Evolutionary conservation across 2,888 invertebrate species (phyloP).

Genomic region (Deroplatys truncata): DNA sequence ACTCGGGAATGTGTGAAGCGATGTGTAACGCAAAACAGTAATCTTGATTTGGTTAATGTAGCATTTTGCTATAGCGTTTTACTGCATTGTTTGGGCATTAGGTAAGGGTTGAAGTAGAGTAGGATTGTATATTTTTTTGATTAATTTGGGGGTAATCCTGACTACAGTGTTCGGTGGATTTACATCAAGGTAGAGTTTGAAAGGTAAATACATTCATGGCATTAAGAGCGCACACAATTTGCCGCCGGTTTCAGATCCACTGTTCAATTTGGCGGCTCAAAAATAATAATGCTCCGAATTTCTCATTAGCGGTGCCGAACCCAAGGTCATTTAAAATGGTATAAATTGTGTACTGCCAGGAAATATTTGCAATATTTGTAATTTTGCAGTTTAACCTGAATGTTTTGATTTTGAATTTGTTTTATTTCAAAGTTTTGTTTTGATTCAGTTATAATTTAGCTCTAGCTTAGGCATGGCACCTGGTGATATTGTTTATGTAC

Average conservation of each 20-base stretch:
- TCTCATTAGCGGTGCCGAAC: neutral
- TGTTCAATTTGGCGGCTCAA: neutral
- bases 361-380: neutral
- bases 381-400: neutral
- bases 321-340: neutral
- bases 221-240: neutral
- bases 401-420: neutral
- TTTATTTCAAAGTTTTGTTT: neutral
- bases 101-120: conserved; percentile 2
- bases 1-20: neutral
- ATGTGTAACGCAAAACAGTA: neutral
- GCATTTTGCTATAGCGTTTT: conserved; percentile 5
- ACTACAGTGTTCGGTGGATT: neutral
- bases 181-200: neutral
- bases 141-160: neutral
- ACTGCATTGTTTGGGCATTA: conserved; percentile 18
- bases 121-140: neutral
- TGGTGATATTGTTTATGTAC: conserved; percentile 4
- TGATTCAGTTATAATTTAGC: neutral
- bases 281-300: neutral
- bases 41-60: conserved; percentile 17
- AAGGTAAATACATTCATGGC: neutral
- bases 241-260: neutral
- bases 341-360: neutral
- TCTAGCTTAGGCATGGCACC: neutral